Evolutionary conservation across 1,140 invertebrate species (phyloP).

Genomic region (Diachasmimorpha longicaudata): DNA sequence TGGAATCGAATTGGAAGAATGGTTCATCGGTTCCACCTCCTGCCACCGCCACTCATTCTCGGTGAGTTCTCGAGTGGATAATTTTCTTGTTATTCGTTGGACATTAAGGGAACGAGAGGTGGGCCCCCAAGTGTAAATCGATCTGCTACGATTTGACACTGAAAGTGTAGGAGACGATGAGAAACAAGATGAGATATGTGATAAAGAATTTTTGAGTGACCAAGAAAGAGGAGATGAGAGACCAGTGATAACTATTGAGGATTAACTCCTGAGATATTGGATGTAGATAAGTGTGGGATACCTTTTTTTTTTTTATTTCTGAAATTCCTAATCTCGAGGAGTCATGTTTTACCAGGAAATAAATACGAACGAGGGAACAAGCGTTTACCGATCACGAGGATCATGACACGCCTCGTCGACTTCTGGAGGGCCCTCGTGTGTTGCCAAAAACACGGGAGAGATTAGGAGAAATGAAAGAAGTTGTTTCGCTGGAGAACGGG

Average conservation of each 20-base stretch:
- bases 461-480: neutral
- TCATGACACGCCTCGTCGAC: constrained; percentile 22
- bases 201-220: constrained; percentile 10
- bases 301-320: constrained; percentile 37
- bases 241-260: constrained; percentile 43
- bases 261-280: constrained; percentile 47
- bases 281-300: constrained; percentile 48
- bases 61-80: constrained; percentile 53
- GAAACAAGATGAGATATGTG: constrained; percentile 20
- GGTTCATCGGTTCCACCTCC: constrained; percentile 11
- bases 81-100: constrained; percentile 60
- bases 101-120: constrained; percentile 41
- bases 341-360: neutral
- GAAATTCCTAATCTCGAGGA: neutral
- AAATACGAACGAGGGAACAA: neutral
- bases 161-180: constrained; percentile 4
- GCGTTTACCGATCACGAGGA: constrained; percentile 9
- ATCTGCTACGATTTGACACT: constrained; percentile 30
- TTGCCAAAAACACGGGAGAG: constrained; percentile 14
- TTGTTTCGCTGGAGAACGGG: neutral
- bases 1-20: constrained; percentile 22
- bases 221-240: constrained; percentile 15
- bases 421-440: constrained; percentile 1
- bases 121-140: constrained; percentile 21
- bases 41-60: constrained; percentile 34